Percentiles rank a stretch among this genome's conserved stretches.
phyloP scores from a whole-genome alignment of 2,888 invertebrate genomes.

The Drosophila bunnanda region DNA sequence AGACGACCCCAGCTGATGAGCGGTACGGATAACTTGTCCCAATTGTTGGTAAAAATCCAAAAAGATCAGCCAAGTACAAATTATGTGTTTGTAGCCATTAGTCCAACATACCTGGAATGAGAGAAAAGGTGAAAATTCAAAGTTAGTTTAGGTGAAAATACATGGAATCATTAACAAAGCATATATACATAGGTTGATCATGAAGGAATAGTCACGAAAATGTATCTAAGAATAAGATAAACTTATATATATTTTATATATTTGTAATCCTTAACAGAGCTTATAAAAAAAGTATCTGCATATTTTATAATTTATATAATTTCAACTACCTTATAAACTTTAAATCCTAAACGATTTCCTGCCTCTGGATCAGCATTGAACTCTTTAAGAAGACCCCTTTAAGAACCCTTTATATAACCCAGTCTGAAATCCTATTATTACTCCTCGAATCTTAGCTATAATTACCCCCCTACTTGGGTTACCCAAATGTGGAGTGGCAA shows the following conservation, averaged over 20 bases:
- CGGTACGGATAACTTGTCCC: conserved; percentile 6
- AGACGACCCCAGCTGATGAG: conserved; percentile 32
- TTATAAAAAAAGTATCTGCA: no score
- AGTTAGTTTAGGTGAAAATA: neutral
- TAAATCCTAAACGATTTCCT: neutral
- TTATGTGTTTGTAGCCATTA: neutral
- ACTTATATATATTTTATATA: neutral
- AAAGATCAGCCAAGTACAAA: conserved; percentile 14
- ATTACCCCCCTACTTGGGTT: neutral
- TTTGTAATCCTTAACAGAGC: neutral
- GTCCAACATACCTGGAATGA: conserved; percentile 30
- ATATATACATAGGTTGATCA: neutral
- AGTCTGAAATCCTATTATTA: neutral
- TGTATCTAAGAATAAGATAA: neutral
- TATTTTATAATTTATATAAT: no score
- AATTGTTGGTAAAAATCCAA: conserved; percentile 2
- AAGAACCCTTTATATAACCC: neutral
- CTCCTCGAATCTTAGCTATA: neutral
- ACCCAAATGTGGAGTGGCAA: neutral
- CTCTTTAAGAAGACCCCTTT: neutral
- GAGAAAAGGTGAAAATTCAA: neutral
- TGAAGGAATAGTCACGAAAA: neutral
- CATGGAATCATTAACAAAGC: neutral
- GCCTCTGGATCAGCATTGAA: neutral
- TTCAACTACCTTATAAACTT: no score